These are phyloP conservation scores for Archegozetes longisetosus DNA, from an alignment of 1,140 invertebrate genomes.

Conservation along the genomic window DNA sequence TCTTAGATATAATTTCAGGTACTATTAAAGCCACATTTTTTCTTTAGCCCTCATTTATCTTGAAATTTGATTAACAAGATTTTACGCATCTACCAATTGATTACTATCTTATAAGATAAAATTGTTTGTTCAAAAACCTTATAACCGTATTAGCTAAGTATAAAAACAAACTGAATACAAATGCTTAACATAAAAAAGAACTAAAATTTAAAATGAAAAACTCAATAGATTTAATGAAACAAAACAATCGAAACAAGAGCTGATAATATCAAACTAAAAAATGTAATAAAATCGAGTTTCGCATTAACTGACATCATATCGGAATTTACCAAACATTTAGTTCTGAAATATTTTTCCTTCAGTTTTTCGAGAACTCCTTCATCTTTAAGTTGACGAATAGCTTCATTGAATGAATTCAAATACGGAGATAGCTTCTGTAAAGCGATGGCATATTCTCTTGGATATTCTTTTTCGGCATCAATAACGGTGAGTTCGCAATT, in stretches of 20 bases:
- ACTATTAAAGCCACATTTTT: no score
- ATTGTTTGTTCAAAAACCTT: no score
- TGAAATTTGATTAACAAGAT: no score
- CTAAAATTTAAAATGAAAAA: not conserved
- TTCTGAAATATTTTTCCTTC: conserved; percentile 1
- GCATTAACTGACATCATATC: not conserved
- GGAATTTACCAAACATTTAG: conserved; percentile 1
- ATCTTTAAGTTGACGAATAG: conserved; percentile 5
- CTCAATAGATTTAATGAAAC: not conserved
- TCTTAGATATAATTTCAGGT: no score
- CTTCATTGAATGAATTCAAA: not conserved
- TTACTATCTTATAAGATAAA: no score
- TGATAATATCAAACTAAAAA: not conserved
- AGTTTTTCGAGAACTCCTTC: not conserved
- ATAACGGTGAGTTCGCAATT: conserved; percentile 4
- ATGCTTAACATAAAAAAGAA: no score
- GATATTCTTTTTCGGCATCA: not conserved
- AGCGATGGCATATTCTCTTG: conserved; percentile 5
- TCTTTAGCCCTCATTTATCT: no score
- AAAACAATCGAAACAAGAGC: not conserved
- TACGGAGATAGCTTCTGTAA: conserved; percentile 1
- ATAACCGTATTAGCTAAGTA: no score
- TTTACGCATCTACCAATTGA: no score
- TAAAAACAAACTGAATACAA: no score
- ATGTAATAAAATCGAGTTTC: not conserved